phyloP scores from a whole-genome alignment of 30 jellyfish, hydroid and myxozoan species.

The Hydractinia symbiolongicarpus region DNA sequence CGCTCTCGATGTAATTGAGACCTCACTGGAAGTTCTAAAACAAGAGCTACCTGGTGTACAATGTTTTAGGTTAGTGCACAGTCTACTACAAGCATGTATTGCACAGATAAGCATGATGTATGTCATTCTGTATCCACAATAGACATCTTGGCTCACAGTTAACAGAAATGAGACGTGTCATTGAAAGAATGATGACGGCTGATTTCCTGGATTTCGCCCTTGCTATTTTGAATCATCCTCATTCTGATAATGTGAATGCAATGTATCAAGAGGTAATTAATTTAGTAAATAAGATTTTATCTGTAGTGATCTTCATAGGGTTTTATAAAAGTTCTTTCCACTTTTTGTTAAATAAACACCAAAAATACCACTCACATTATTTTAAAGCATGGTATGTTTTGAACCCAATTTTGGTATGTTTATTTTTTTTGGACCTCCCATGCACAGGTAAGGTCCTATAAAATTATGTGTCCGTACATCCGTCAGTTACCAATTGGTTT shows the following conservation, averaged over 20 bases:
- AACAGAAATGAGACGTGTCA: slow-evolving; percentile 82
- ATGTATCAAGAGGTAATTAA: slow-evolving; percentile 64
- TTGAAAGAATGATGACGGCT: slow-evolving; percentile 93
- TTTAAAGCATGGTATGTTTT: no score
- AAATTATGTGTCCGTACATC: no score
- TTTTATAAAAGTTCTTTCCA: neutral
- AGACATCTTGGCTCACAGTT: slow-evolving; percentile 98
- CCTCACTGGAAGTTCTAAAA: slow-evolving; percentile 79
- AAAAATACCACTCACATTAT: no score
- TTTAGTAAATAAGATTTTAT: neutral
- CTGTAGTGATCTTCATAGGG: neutral
- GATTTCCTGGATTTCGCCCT: slow-evolving; percentile 75
- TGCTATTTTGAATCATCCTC: slow-evolving; percentile 41
- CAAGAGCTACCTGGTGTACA: slow-evolving; percentile 96
- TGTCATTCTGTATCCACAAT: no score
- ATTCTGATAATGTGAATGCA: slow-evolving; percentile 27
- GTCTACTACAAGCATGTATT: neutral
- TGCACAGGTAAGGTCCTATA: no score
- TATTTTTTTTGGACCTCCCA: no score
- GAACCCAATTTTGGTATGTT: no score
- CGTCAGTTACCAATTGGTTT: no score
- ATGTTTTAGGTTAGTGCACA: slow-evolving; percentile 65
- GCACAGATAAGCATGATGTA: no score
- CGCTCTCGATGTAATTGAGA: slow-evolving; percentile 85
- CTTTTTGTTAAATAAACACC: neutral